Evolutionary conservation across 2,797 vertebrate species (phyloP), one percentile per base, ranked within the genome.

Genomic region (Peromyscus nudipes): DNA sequence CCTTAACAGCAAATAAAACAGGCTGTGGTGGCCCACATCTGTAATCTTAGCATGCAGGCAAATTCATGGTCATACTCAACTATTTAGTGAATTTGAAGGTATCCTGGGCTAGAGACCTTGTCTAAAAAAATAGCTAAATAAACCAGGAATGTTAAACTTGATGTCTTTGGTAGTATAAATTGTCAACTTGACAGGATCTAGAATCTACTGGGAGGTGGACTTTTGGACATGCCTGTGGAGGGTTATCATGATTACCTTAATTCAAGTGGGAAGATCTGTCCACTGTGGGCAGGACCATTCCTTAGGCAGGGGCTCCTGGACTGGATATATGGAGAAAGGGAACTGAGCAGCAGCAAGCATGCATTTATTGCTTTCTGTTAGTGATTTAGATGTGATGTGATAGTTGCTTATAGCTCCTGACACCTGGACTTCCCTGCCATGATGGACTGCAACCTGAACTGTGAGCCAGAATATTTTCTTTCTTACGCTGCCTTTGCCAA

Each of bases 61-160:
- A n/a, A 49, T 86, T 69, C 31, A n/a, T 37, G 64, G 31, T 27
- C 43, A 86, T 69, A 85, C 31, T n/a, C 29, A 46, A 65, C 2
- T 6, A n/a, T 67, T 85, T 85, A 67, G 43, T 67, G 83, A 69
- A 37, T 52, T 52, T 86, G 31, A 49, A 27, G 83, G 43, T 6
- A n/a, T 67, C 43, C 21, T 67, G 17, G 40, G 40, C 19, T 67
- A 67, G 82, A 84, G 43, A 69, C 46, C 8, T 52, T 52, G 64
- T 67, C 83, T 67, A 62, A 60, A 95, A 84, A 62, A 76, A 84
- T 88, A 67, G 14, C 9, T 52, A 31, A 84, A 57, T 6, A 62
- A 93, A 86, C 34, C n/a, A 90, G 29, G 46, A 43, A n/a, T 90
- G 17, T 86, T 77, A 83, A 96, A 82, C 34, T 86, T 77, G 37